Evolutionary conservation across 1,140 invertebrate genomes (phyloP).

Genomic region (Pissodes strobi): DNA sequence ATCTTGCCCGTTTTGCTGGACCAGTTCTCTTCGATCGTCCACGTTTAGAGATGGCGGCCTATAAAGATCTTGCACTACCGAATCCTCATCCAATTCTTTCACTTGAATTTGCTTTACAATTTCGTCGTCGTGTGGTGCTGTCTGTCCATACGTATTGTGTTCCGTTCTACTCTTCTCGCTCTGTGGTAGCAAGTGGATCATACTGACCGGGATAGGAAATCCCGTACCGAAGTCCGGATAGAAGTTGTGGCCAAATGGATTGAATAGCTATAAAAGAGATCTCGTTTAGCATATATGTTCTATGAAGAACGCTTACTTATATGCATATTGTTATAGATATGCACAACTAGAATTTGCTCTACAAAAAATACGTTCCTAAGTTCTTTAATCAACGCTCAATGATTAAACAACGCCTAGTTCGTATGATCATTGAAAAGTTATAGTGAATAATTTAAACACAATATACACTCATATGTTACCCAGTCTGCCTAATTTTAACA

Average conservation of each 20-base stretch:
- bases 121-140: slow-evolving; percentile 61
- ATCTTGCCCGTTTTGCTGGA: slow-evolving; percentile 71
- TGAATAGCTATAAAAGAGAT: slow-evolving; percentile 61
- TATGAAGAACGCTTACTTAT: no score
- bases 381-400: no score
- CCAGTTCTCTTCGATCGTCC: slow-evolving; percentile 61
- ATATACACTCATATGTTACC: no score
- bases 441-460: no score
- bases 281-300: no score
- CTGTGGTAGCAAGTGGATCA: slow-evolving; percentile 79
- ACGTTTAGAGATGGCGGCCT: slow-evolving; percentile 60
- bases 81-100: slow-evolving; percentile 67
- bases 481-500: no score
- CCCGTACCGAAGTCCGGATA: slow-evolving; percentile 79
- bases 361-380: no score
- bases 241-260: slow-evolving; percentile 73
- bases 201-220: slow-evolving; percentile 80
- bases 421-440: no score
- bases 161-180: slow-evolving; percentile 69
- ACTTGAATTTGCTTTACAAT: slow-evolving; percentile 63
- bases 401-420: no score
- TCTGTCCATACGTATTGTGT: slow-evolving; percentile 55
- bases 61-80: slow-evolving; percentile 58
- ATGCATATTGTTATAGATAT: no score
- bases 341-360: no score